Conservation (phyloP, 2,113 vertebrate species). For the Pteronura brasiliensis region DNA sequence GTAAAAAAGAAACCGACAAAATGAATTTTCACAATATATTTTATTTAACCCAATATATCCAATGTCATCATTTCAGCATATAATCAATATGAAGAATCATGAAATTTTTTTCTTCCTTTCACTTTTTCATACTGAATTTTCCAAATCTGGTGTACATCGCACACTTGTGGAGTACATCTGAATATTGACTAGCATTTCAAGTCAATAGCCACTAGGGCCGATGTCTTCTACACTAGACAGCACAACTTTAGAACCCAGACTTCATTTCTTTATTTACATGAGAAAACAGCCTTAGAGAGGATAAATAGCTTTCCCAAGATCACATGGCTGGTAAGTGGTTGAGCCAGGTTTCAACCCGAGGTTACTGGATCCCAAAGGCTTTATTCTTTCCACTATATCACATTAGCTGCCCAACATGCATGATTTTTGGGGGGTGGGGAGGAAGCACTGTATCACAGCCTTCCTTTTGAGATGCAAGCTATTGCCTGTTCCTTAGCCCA, state of each 20-base stretch:
- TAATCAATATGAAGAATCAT: not conserved
- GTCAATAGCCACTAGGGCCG: not conserved
- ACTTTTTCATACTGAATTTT: not conserved
- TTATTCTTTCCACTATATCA: not conserved
- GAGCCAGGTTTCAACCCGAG: not conserved
- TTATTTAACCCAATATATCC: not conserved
- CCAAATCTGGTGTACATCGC: not conserved
- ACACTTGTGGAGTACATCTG: not conserved
- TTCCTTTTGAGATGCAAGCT: not conserved
- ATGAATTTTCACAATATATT: not conserved
- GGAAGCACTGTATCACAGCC: too few relatives aligned
- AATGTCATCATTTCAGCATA: not conserved
- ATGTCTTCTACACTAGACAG: too few relatives aligned
- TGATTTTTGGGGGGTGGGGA: not conserved
- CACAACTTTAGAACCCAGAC: not conserved
- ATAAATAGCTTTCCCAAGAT: not conserved
- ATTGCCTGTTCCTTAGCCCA: not conserved
- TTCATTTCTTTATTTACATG: not conserved
- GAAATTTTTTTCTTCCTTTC: not conserved
- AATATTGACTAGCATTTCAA: not conserved
- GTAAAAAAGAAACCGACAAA: not conserved
- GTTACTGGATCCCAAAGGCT: not conserved
- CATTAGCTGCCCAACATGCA: not conserved
- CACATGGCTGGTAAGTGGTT: not conserved
- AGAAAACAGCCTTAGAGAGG: not conserved